These are phyloP conservation scores for Protobothrops mucrosquamatus DNA, from an alignment of 2,113 vertebrate genomes.

Conservation along the genomic window DNA sequence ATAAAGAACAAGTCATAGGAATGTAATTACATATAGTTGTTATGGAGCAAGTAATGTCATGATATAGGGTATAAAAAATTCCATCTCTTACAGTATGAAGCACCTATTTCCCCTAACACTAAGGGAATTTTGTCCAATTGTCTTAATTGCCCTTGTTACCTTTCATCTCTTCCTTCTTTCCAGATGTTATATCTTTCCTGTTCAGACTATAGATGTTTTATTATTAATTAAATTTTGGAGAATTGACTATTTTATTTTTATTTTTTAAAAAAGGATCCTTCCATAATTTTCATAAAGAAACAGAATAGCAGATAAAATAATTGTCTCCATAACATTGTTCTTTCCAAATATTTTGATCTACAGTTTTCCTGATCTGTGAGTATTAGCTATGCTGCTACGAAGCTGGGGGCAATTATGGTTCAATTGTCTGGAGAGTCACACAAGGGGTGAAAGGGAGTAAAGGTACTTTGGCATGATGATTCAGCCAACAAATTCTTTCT, in stretches of 20 bases:
- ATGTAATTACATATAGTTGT: neutral
- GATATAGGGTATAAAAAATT: neutral
- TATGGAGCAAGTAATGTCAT: neutral
- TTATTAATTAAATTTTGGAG: neutral
- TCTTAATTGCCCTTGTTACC: neutral
- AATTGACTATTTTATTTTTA: neutral
- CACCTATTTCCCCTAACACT: neutral
- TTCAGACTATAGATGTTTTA: neutral
- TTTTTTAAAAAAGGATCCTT: neutral
- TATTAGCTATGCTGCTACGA: neutral
- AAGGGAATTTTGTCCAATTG: neutral
- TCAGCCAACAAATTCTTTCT: neutral
- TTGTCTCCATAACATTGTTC: neutral
- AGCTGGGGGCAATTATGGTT: neutral
- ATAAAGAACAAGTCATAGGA: neutral
- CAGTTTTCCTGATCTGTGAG: neutral
- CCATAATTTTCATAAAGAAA: neutral
- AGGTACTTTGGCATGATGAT: neutral
- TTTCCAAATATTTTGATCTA: neutral
- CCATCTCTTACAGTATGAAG: neutral
- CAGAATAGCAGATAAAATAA: neutral
- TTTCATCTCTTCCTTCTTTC: neutral
- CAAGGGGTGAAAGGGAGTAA: neutral
- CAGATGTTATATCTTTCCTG: neutral
- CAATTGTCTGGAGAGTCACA: neutral